These are phyloP conservation scores for Sminthopsis crassicaudata DNA, from an alignment of 2,113 vertebrate genomes.

Conservation along the genomic window DNA sequence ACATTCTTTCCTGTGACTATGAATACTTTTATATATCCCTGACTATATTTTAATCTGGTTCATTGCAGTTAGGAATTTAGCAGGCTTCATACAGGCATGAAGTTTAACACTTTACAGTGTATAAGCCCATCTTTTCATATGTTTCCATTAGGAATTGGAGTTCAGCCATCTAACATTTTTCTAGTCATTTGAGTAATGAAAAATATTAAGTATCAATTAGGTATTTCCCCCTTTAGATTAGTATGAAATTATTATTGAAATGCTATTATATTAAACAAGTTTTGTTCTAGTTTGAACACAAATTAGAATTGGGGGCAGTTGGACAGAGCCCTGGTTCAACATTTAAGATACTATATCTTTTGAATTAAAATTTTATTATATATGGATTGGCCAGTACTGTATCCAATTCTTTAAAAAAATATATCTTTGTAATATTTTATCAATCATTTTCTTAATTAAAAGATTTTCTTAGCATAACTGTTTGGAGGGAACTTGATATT, in stretches of 20 bases:
- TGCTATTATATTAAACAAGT: background rate
- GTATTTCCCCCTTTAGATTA: background rate
- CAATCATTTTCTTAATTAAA: background rate
- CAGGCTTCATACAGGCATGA: background rate
- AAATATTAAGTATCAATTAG: background rate
- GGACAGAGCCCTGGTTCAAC: background rate
- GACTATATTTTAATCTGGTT: background rate
- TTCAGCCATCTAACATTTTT: background rate
- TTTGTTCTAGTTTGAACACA: background rate
- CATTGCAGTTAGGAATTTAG: background rate
- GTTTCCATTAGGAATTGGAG: background rate
- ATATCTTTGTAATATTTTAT: background rate
- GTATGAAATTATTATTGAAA: background rate
- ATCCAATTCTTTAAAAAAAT: background rate
- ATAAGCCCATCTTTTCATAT: background rate
- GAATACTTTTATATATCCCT: background rate
- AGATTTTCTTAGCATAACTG: background rate
- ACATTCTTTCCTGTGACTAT: background rate
- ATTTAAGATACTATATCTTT: background rate
- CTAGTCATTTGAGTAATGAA: background rate
- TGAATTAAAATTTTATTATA: background rate
- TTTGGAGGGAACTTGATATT: background rate
- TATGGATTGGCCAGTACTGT: background rate
- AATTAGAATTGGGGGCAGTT: background rate
- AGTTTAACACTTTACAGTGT: background rate